These are phyloP conservation scores for Garra rufa DNA, from an alignment of 2,113 vertebrate species.

Conservation along the genomic window DNA sequence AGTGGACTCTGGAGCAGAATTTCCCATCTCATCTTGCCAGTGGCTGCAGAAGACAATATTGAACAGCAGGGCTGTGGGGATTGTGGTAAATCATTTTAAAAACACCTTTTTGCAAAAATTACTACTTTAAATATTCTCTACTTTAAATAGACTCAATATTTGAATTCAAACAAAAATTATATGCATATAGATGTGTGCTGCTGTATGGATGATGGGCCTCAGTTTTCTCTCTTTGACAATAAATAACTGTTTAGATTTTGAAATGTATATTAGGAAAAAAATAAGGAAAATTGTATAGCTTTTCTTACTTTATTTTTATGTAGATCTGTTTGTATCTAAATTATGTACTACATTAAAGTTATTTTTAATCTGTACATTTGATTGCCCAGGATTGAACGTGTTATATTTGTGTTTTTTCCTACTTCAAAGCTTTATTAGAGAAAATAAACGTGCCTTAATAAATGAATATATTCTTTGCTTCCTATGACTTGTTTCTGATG, in stretches of 20 bases:
- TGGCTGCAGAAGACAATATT: slow-evolving; percentile 63
- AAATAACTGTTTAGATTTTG: not conserved
- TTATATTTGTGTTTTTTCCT: not conserved
- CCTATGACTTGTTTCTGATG: not conserved
- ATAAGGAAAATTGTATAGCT: not conserved
- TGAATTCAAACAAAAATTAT: not conserved
- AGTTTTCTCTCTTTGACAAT: not conserved
- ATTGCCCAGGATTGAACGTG: too few species aligned
- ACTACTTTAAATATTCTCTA: too few species aligned
- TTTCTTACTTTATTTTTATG: not conserved
- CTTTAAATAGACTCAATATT: not conserved
- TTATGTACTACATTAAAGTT: not conserved
- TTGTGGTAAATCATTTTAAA: slow-evolving; percentile 4
- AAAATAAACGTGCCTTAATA: slow-evolving; percentile 23
- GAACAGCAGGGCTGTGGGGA: slow-evolving; percentile 65
- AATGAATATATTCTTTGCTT: not conserved
- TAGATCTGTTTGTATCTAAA: not conserved
- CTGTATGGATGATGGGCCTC: not conserved
- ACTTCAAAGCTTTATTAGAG: not conserved
- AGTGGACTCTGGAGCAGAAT: slow-evolving; percentile 81
- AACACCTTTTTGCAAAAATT: slow-evolving; percentile 2
- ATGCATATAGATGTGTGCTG: not conserved
- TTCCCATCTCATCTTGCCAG: slow-evolving; percentile 80
- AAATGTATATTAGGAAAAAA: not conserved
- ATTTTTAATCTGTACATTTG: not conserved